phyloP scores from a whole-genome alignment of 2,797 vertebrate genomes.

The Myripristis jacobus region DNA sequence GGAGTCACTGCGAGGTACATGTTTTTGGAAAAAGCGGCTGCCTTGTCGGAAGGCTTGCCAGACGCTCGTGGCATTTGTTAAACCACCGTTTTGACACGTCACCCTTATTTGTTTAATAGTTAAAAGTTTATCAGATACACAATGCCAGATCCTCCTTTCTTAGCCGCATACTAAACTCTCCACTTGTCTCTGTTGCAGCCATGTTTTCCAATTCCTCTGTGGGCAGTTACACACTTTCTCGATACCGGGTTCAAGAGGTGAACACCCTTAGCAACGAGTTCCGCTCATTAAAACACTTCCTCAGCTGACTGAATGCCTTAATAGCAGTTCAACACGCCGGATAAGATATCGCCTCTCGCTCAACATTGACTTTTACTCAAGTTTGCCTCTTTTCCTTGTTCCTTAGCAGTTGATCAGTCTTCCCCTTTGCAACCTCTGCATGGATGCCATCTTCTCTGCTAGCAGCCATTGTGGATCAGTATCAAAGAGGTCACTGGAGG shows the following conservation, averaged over 20 bases:
- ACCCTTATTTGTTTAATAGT: conserved; percentile 27
- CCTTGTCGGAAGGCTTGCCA: conserved; percentile 6
- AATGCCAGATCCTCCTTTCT: background rate
- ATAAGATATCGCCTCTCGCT: conserved; percentile 20
- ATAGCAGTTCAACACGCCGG: conserved; percentile 32
- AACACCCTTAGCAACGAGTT: conserved; percentile 38
- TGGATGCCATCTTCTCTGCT: background rate
- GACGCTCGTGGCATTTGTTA: conserved; percentile 7
- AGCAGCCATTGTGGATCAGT: background rate
- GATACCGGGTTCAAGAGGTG: conserved; percentile 39
- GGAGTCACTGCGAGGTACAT: background rate
- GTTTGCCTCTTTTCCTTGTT: conserved; percentile 14
- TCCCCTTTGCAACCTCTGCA: background rate
- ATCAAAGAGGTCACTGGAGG: background rate
- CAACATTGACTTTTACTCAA: conserved; percentile 36
- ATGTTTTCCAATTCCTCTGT: conserved; percentile 19
- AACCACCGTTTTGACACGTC: conserved; percentile 25
- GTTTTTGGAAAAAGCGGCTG: background rate
- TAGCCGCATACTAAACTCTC: conserved; percentile 11
- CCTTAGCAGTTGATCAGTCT: conserved; percentile 8
- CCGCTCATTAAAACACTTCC: conserved; percentile 61
- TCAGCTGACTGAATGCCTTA: conserved; percentile 28
- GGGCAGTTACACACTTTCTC: conserved; percentile 29
- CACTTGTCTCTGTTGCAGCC: conserved; percentile 20
- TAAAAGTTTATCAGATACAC: conserved; percentile 14